phyloP scores from a whole-genome alignment of 2,888 invertebrate genomes.

The Acleris cristana region DNA sequence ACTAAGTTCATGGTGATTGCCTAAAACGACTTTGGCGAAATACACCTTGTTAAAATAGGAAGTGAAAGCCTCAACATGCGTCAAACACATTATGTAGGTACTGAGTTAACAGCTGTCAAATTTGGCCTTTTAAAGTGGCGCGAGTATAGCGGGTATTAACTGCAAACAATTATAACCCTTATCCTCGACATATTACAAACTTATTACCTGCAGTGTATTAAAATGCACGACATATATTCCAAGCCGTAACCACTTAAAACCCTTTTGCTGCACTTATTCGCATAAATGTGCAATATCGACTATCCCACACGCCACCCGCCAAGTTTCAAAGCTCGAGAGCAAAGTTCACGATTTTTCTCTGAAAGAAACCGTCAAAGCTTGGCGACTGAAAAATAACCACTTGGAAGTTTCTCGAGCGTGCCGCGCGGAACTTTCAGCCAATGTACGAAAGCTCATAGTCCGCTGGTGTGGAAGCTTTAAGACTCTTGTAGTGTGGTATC shows the following conservation, averaged over 20 bases:
- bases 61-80: too few species aligned
- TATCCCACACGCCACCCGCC: too few species aligned
- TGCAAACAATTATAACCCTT: too few species aligned
- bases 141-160: too few species aligned
- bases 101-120: too few species aligned
- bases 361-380: conserved; percentile 22
- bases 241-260: too few species aligned
- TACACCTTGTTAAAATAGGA: too few species aligned
- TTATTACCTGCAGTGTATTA: not conserved
- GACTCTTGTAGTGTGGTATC: not conserved
- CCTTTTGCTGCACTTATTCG: not conserved
- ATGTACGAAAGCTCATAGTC: conserved; percentile 33
- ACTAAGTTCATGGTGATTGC: too few species aligned
- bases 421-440: conserved; percentile 29
- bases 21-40: too few species aligned
- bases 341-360: conserved; percentile 32
- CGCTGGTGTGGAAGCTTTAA: conserved; percentile 13
- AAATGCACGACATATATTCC: not conserved
- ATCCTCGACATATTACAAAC: too few species aligned
- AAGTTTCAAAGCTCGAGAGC: conserved; percentile 29
- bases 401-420: conserved; percentile 4
- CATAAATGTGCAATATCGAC: conserved; percentile 2
- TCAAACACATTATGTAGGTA: too few species aligned
- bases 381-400: conserved; percentile 31
- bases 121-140: too few species aligned